phyloP scores from a whole-genome alignment of 2,888 invertebrate genomes.

The Megamerina dolium region DNA sequence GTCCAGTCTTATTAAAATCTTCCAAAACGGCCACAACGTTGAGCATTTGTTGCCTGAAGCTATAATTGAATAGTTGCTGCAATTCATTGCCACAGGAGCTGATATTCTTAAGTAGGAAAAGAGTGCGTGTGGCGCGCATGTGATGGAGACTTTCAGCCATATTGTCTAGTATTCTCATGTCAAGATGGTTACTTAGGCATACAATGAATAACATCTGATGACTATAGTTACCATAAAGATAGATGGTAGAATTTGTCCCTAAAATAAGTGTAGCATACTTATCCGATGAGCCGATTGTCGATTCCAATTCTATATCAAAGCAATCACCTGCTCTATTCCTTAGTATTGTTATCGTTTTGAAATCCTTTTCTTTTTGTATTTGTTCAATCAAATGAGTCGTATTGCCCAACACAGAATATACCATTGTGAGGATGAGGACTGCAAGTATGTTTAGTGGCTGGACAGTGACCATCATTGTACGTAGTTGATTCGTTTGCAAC shows the following conservation, averaged over 20 bases:
- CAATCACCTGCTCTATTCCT: too few relatives aligned
- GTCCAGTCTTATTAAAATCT: background rate
- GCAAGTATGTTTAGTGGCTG: too few relatives aligned
- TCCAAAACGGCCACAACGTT: slow-evolving; percentile 7
- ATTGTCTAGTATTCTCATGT: slow-evolving; percentile 4
- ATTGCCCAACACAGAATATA: too few relatives aligned
- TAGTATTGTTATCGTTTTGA: too few relatives aligned
- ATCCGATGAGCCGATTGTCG: too few relatives aligned
- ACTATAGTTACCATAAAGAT: slow-evolving; percentile 1
- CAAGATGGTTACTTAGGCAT: slow-evolving; percentile 1
- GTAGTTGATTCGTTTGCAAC: too few relatives aligned
- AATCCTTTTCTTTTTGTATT: too few relatives aligned
- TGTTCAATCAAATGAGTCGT: too few relatives aligned
- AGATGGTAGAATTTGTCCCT: background rate
- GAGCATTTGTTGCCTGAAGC: slow-evolving; percentile 5
- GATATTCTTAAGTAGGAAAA: slow-evolving; percentile 6
- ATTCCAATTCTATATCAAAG: too few relatives aligned
- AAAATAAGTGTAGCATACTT: background rate
- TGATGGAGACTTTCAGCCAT: slow-evolving; percentile 9
- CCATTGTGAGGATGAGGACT: too few relatives aligned
- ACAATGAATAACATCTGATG: slow-evolving; percentile 2
- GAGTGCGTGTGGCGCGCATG: slow-evolving; percentile 9
- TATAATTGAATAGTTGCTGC: slow-evolving; percentile 3
- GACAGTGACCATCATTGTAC: too few relatives aligned
- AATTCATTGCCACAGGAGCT: background rate